These are phyloP conservation scores for Diarsia dahlii DNA, from an alignment of 2,888 invertebrate genomes.

Conservation along the genomic window DNA sequence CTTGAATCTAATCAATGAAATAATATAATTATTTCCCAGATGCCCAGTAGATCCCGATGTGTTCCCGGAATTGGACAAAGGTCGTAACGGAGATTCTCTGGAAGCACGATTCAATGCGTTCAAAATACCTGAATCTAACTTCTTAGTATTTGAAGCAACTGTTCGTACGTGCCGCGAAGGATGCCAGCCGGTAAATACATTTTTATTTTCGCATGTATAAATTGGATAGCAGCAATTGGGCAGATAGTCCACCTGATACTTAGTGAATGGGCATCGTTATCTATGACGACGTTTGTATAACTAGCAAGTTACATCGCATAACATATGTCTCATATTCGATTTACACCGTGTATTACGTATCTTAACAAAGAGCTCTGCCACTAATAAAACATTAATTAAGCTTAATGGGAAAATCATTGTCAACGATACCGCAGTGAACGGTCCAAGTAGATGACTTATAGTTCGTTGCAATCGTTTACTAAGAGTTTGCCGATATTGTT, in stretches of 20 bases:
- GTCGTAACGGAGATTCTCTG: constrained; percentile 95
- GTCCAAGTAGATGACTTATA: not conserved
- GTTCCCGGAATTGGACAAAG: constrained; percentile 96
- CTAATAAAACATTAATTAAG: not conserved
- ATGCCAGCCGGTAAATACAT: constrained; percentile 93
- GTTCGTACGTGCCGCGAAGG: constrained; percentile 97
- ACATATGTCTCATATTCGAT: too few relatives aligned
- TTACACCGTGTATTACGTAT: not conserved
- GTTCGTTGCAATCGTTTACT: not conserved
- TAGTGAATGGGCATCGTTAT: not conserved
- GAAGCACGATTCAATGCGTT: constrained; percentile 98
- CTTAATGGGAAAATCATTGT: not conserved
- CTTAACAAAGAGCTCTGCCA: not conserved
- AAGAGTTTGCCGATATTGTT: constrained; percentile 28
- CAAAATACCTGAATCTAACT: constrained; percentile 98
- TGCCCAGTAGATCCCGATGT: constrained; percentile 98
- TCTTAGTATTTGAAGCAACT: constrained; percentile 97
- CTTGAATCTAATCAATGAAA: not conserved
- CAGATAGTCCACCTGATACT: not conserved
- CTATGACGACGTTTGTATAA: not conserved
- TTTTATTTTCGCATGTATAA: not conserved
- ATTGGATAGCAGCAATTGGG: not conserved
- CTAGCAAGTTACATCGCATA: too few relatives aligned
- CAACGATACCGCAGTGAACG: not conserved
- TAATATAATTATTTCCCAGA: constrained; percentile 81